Conservation (phyloP, 2,113 vertebrate species). For the Parus major region DNA sequence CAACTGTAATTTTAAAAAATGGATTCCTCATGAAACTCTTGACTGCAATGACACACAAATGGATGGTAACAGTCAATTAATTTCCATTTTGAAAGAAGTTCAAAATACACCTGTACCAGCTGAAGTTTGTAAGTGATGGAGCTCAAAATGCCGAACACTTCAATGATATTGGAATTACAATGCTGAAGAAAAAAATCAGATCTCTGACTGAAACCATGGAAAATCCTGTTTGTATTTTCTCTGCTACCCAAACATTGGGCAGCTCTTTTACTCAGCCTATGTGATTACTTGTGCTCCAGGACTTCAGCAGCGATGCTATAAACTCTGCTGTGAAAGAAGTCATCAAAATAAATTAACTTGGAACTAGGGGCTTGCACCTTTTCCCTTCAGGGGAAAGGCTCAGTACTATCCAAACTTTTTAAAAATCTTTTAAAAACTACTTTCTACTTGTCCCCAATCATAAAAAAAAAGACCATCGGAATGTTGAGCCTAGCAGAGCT, state of each 20-base stretch:
- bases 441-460: background rate
- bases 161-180: constrained; percentile 29
- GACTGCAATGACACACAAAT: background rate
- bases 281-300: background rate
- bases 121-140: background rate
- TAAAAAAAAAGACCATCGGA: background rate
- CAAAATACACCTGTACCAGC: background rate
- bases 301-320: constrained; percentile 20
- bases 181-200: constrained; percentile 29
- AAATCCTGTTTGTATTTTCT: constrained; percentile 52
- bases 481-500: background rate
- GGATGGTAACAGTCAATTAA: background rate
- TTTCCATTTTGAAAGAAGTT: background rate
- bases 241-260: constrained; percentile 3
- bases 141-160: constrained; percentile 25
- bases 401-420: background rate
- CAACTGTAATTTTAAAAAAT: background rate
- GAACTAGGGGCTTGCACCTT: background rate
- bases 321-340: constrained; percentile 2
- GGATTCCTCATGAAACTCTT: background rate
- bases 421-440: background rate
- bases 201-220: constrained; percentile 14
- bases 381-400: background rate
- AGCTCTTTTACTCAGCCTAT: constrained; percentile 16
- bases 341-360: constrained; percentile 27